Base-by-base conservation (phyloP, 30 jellyfish, hydroid and myxozoan genomes). In the Chrysaora quinquecirrha region DNA sequence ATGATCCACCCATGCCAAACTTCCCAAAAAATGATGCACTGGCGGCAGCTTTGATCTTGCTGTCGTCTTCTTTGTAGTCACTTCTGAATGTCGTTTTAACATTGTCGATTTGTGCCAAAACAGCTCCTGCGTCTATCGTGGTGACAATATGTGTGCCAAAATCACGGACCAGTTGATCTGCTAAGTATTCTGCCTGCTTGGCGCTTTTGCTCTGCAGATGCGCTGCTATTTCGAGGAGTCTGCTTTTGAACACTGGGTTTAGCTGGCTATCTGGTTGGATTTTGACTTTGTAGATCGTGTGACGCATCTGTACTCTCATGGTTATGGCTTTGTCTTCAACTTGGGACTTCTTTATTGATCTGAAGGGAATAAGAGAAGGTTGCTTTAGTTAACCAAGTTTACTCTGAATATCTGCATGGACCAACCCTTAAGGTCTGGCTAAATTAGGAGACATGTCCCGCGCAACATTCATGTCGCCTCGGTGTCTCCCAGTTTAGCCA, bases 101-200 rank as follows among this genome's bases (percentile, higher is more conserved):
- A 71, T 71, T 63, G 11, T 87, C 96, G 12, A 74, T 73, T 50
- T 63, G 64, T 10, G 91, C 91, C 23, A 87, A 71, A 10, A 78
- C 88, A 0, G 96, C 96, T 18, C 96, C 96, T 1, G 96, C 96
- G 33, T 87, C 96, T 3, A 76, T 71, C n/a, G 86, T 23, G 6
- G 96, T 87, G 19, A 87, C 78, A 48, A 76, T 85, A 46, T 87
- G 96, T 16, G 96, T 87, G 34, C 96, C 96, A 46, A 76, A 87
- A 64, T 87, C 96, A 11, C 91, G 82, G n/a, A 87, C 56, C 20
- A 87, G 71, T 64, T 74, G 88, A 33, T 68, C 87, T 11, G 96
- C 87, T 33, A 78, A 64, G 47, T 87, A 87, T 48, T 70, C 80
- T 1, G 96, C 96, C 34, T 29, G 83, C 0, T 47, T 29, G 6